These are phyloP conservation scores for Callospermophilus lateralis DNA, from an alignment of 2,113 vertebrate species.

Conservation along the genomic window DNA sequence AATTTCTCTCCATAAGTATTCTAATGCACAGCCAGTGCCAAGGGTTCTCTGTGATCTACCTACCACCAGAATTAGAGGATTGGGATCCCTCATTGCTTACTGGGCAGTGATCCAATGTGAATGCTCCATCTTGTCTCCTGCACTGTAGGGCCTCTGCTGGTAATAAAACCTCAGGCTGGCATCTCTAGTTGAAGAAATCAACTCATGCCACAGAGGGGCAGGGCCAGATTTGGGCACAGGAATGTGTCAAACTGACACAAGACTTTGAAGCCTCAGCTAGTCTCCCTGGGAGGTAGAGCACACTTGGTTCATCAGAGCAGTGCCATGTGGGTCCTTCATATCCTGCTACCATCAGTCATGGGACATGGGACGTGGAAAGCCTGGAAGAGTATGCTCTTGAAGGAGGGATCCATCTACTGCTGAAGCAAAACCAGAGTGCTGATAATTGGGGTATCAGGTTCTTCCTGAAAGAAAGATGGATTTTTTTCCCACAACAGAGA, in stretches of 20 bases:
- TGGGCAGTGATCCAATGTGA: background rate
- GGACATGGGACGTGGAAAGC: background rate
- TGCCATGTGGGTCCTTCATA: background rate
- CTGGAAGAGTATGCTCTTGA: background rate
- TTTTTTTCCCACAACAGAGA: background rate
- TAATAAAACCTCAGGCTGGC: background rate
- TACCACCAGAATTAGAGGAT: background rate
- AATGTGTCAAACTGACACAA: background rate
- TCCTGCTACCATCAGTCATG: background rate
- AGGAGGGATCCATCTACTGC: background rate
- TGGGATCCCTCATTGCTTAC: background rate
- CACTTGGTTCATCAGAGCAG: background rate
- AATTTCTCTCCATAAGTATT: background rate
- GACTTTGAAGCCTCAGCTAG: background rate
- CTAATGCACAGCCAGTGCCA: background rate
- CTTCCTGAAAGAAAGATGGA: background rate
- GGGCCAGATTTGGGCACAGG: background rate
- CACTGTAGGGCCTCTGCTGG: background rate
- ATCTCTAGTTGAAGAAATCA: background rate
- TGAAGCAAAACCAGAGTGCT: background rate
- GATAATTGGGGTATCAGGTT: background rate
- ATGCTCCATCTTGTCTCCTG: background rate
- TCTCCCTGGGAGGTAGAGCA: background rate
- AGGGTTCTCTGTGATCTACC: background rate
- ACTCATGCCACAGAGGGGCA: background rate